A percentile compares a stretch with the other conserved stretches of the same genome.
Evolutionary conservation across 2,888 invertebrate species (phyloP).

Genomic region (Microplitis deprimator): DNA sequence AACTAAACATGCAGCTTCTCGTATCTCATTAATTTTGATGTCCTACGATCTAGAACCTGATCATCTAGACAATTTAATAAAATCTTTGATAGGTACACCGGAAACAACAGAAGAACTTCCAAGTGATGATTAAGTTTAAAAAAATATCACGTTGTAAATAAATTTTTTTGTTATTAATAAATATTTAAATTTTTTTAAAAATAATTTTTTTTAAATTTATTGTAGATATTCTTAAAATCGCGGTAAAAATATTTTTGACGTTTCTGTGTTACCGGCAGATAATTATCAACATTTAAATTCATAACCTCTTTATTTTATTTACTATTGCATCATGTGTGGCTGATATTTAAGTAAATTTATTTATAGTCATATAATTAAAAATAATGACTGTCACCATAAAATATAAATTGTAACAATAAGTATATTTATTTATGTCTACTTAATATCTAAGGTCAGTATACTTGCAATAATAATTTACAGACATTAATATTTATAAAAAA

Average conservation of each 20-base stretch:
- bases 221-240: too few relatives aligned
- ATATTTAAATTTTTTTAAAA: too few relatives aligned
- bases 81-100: neutral
- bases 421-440: neutral
- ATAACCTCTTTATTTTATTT: neutral
- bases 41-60: slow-evolving; percentile 64
- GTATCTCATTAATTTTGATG: slow-evolving; percentile 65
- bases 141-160: neutral
- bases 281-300: neutral
- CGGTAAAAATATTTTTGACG: neutral
- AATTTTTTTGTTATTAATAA: too few relatives aligned
- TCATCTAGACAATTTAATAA: slow-evolving; percentile 62
- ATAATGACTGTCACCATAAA: neutral
- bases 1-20: slow-evolving; percentile 61
- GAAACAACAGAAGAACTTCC: neutral
- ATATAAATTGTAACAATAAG: neutral
- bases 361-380: neutral
- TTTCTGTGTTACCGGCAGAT: neutral
- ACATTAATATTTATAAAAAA: too few relatives aligned
- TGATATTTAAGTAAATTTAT: neutral
- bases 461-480: too few relatives aligned
- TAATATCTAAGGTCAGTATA: neutral
- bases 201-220: neutral
- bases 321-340: neutral
- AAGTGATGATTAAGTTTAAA: neutral